Conservation (phyloP, 2,797 vertebrate genomes). For the Okamejei kenojei region DNA sequence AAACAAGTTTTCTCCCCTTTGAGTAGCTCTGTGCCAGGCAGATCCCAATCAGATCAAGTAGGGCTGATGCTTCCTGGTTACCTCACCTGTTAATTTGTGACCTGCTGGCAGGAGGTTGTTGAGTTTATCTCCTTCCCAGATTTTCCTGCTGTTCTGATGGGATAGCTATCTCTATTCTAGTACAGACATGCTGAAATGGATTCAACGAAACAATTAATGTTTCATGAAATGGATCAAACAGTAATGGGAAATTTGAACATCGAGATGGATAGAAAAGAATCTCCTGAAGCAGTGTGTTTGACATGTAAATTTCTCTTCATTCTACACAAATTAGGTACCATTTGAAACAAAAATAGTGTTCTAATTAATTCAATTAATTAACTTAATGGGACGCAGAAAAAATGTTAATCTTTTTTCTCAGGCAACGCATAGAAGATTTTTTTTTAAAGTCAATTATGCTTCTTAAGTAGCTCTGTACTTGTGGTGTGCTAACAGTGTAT, state of each 20-base stretch:
- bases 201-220: not conserved
- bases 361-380: not conserved
- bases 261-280: not conserved
- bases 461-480: conserved; percentile 15
- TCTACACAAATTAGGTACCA: not conserved
- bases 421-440: too few relatives aligned
- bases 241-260: not conserved
- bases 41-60: not conserved
- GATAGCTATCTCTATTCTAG: not conserved
- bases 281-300: not conserved
- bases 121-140: not conserved
- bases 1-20: not conserved
- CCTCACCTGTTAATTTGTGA: not conserved
- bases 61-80: not conserved
- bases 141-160: not conserved
- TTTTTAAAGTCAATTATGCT: not conserved
- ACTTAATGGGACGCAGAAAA: not conserved
- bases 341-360: not conserved
- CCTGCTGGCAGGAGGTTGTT: not conserved
- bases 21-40: not conserved
- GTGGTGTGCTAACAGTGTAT: conserved; percentile 51
- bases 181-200: not conserved
- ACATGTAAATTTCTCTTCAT: not conserved
- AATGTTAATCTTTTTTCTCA: not conserved
- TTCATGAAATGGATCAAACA: not conserved